Base-by-base conservation (phyloP, 2,888 invertebrate genomes). In the Timandra comae region DNA sequence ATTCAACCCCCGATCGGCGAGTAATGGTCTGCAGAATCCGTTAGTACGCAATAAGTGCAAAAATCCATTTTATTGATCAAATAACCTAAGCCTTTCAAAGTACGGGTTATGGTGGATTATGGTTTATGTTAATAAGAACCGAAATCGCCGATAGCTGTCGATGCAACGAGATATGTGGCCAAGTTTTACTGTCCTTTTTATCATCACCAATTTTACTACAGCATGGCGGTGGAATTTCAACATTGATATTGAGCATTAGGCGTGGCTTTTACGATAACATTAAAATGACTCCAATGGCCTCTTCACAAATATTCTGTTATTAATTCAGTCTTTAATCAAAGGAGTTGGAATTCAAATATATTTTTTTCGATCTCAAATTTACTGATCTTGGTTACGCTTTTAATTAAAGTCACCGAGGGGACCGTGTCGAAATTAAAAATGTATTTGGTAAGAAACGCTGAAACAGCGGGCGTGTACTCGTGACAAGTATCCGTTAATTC, bases 401-500 rank as follows among this genome's bases (percentile, higher is more conserved):
- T 29, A 30, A 54, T 46, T 52, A 44, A 28, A 55, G 47, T 52
- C 46, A 40, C 44, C 46, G 46, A 46, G 47, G 38, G 46, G 44
- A 46, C 46, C 41, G 46, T 46, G 51, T 46, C 38, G 46, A 50
- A 52, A 56, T 54, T 57, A 55, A 54, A 59, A 53, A 61, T 58
- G 52, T 58, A 66, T 63, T 57, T 59, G 55, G 51, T 52, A 50
- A 53, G 57, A 67, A 65, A 63, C 40, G 64, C 59, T 63, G 63
- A 66, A 66, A 63, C 67, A 62, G 63, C 61, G 50, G 44, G 56
- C 56, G 57, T 59, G 64, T 65, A 67, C 56, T 61, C 64, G 63
- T 66, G 70, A 74, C 72, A 70, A 67, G 66, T 55, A 61, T 52
- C 65, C 66, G 66, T 67, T 73, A 68, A 76, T 75, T 72, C 66